A percentile compares a stretch with the other conserved stretches of the same genome.
Conservation (phyloP, 2,888 invertebrate species). For the Griposia aprilina region DNA sequence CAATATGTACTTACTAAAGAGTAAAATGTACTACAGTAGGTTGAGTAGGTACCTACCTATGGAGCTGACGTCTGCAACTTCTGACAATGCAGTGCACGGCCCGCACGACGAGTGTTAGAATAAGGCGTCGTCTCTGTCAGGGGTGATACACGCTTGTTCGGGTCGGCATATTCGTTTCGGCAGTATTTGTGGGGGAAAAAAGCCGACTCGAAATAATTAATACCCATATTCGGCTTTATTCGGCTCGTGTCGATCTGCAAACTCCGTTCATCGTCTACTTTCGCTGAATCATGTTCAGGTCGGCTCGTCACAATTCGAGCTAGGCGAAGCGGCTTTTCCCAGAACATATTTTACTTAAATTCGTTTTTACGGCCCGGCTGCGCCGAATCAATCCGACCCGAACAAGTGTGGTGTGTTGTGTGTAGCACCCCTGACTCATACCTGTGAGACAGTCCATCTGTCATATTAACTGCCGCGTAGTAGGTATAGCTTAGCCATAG, state of each 20-base stretch:
- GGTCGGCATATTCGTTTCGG: not conserved
- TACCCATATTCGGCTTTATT: not conserved
- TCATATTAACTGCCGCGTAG: not conserved
- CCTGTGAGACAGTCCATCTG: not conserved
- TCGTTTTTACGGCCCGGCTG: too few relatives aligned
- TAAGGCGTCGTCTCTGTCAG: not conserved
- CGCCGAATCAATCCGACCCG: not conserved
- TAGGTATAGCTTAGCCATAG: not conserved
- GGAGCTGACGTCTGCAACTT: constrained; percentile 15
- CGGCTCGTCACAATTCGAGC: not conserved
- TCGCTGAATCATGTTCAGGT: not conserved
- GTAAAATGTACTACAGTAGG: not conserved
- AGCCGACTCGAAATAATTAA: not conserved
- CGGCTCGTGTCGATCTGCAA: not conserved
- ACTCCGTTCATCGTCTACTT: not conserved
- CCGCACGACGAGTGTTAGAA: too few relatives aligned
- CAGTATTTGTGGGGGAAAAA: not conserved
- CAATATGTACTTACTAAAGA: constrained; percentile 13
- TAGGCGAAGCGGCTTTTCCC: too few relatives aligned
- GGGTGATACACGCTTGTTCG: not conserved
- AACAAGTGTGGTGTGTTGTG: not conserved
- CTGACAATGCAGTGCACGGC: not conserved
- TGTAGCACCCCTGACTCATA: not conserved
- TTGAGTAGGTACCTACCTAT: not conserved
- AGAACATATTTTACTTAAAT: too few relatives aligned